Evolutionary conservation across 2,797 vertebrate genomes (phyloP).

Genomic region (Oophaga sylvatica): DNA sequence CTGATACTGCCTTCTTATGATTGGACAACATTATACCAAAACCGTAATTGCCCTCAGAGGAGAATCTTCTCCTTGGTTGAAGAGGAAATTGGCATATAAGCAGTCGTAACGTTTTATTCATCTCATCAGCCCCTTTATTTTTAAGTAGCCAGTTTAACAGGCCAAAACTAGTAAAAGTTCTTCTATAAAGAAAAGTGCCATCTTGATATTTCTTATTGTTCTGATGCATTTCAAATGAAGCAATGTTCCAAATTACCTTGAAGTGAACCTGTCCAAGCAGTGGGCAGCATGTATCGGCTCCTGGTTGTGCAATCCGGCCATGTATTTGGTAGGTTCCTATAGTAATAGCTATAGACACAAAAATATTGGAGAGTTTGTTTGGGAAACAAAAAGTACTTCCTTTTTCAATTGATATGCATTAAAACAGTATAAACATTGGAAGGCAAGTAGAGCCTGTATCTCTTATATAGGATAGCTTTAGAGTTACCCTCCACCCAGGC

Average conservation of each 20-base stretch:
- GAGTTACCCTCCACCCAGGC: neutral
- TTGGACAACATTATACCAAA: no score
- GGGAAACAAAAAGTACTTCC: neutral
- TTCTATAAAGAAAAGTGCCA: neutral
- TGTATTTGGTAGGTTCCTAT: neutral
- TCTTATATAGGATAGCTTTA: neutral
- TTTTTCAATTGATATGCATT: neutral
- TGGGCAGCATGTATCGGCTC: neutral
- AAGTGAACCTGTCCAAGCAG: neutral
- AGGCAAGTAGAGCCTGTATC: neutral
- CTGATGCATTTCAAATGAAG: neutral
- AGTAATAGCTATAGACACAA: neutral
- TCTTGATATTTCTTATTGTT: neutral
- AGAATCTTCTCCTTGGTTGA: no score
- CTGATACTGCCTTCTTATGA: no score
- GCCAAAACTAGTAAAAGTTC: no score
- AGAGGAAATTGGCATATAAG: no score
- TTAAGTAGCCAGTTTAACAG: no score
- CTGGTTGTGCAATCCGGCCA: neutral
- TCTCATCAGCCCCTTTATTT: no score
- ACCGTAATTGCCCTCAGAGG: no score
- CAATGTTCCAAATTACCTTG: neutral
- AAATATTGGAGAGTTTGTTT: neutral
- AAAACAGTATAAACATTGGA: neutral
- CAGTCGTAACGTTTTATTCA: no score